Percentiles rank a stretch among this genome's conserved stretches.
phyloP scores from a whole-genome alignment of 2,797 vertebrate species.

The Todus mexicanus region DNA sequence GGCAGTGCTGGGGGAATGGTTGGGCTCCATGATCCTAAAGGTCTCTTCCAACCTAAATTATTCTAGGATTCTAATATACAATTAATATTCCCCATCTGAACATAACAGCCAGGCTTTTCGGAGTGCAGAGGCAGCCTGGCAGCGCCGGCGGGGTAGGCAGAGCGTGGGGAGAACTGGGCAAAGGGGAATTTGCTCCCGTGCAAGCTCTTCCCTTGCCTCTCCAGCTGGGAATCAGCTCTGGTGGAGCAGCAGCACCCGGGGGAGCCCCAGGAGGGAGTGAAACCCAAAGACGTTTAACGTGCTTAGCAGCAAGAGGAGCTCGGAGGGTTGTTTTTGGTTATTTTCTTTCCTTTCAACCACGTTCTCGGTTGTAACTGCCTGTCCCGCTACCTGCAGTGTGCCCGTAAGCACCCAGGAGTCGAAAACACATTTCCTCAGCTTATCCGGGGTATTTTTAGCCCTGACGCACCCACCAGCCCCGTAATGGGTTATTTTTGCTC shows the following conservation, averaged over 20 bases:
- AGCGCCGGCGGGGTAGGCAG: accelerated
- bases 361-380: neutral
- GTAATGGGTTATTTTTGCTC: neutral
- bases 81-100: neutral
- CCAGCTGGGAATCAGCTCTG: neutral
- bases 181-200: neutral
- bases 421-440: neutral
- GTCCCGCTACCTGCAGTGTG: neutral
- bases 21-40: too few relatives aligned
- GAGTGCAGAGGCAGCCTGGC: accelerated
- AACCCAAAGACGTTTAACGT: accelerated
- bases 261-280: neutral
- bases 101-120: accelerated
- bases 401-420: neutral
- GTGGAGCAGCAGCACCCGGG: neutral
- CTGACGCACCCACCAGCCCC: conserved; percentile 25
- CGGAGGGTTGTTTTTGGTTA: neutral
- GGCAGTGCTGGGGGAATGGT: too few relatives aligned
- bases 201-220: neutral
- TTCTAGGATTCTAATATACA: neutral
- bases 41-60: too few relatives aligned
- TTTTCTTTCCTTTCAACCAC: neutral
- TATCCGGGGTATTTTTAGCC: neutral
- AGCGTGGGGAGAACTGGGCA: too few relatives aligned
- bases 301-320: neutral